Percentiles rank a stretch among this genome's conserved stretches.
These are phyloP conservation scores for Lissocephala sabroskyi DNA, from an alignment of 2,888 invertebrate species.

Conservation along the genomic window DNA sequence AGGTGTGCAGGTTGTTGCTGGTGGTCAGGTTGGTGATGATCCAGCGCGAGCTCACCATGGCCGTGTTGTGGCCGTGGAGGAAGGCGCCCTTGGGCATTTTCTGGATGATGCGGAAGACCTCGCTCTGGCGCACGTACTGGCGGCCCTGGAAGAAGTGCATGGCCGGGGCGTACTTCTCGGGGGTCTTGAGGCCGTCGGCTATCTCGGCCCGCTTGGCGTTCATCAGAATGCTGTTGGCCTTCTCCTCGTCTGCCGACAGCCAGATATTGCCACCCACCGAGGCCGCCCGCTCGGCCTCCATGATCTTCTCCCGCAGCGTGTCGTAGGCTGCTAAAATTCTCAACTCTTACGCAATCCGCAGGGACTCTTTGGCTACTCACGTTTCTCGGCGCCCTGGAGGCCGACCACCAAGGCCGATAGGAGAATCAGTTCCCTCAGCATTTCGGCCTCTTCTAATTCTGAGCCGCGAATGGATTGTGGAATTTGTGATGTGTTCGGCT, in stretches of 20 bases:
- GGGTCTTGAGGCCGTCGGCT: conserved; percentile 62
- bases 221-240: conserved; percentile 71
- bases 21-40: conserved; percentile 75
- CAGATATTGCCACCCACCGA: conserved; percentile 68
- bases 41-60: conserved; percentile 74
- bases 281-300: conserved; percentile 65
- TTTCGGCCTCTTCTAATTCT: too few relatives aligned
- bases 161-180: conserved; percentile 74
- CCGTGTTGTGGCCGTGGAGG: conserved; percentile 76
- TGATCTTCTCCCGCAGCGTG: conserved; percentile 68
- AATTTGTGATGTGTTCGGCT: conserved; percentile 14
- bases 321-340: conserved; percentile 58
- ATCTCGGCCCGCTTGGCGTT: conserved; percentile 70
- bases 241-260: conserved; percentile 67
- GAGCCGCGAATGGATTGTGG: too few relatives aligned
- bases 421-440: conserved; percentile 20
- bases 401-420: conserved; percentile 18
- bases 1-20: conserved; percentile 68
- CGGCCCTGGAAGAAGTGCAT: conserved; percentile 76
- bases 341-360: conserved; percentile 30
- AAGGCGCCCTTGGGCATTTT: conserved; percentile 77
- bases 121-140: conserved; percentile 74
- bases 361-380: neutral
- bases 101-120: conserved; percentile 76
- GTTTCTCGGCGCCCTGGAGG: conserved; percentile 22